These are phyloP conservation scores for Bombus fervidus DNA, from an alignment of 1,140 invertebrate genomes.

Conservation along the genomic window DNA sequence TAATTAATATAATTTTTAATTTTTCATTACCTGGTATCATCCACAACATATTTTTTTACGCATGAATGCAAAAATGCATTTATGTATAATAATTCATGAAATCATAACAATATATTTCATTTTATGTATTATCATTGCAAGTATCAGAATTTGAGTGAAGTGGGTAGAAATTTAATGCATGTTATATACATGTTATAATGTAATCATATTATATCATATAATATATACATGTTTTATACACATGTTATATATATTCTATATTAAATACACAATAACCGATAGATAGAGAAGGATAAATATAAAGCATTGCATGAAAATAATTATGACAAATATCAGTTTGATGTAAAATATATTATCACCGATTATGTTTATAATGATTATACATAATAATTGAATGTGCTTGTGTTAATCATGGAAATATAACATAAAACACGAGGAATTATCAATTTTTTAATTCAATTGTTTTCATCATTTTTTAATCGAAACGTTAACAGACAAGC, in stretches of 20 bases:
- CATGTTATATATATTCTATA: not conserved
- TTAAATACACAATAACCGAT: not conserved
- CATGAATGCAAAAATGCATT: not conserved
- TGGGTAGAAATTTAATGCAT: not conserved
- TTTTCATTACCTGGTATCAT: not conserved
- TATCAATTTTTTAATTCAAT: slow-evolving; percentile 24
- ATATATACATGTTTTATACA: not conserved
- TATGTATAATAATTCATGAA: not conserved
- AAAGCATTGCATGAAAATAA: not conserved
- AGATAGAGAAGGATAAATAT: not conserved
- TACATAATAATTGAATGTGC: not conserved
- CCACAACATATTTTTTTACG: not conserved
- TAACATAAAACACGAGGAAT: not conserved
- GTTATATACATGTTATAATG: not conserved
- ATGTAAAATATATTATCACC: not conserved
- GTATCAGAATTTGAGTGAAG: not conserved
- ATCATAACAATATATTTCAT: not conserved
- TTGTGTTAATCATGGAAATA: not conserved
- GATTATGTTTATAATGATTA: not conserved
- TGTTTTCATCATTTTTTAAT: slow-evolving; percentile 14
- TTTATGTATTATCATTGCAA: not conserved
- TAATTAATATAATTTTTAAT: not conserved
- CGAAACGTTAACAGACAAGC: not conserved
- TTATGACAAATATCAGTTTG: not conserved
- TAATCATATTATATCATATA: too few species aligned